Base-by-base conservation (phyloP, 2,888 invertebrate genomes). In the Hedychridium roseum region DNA sequence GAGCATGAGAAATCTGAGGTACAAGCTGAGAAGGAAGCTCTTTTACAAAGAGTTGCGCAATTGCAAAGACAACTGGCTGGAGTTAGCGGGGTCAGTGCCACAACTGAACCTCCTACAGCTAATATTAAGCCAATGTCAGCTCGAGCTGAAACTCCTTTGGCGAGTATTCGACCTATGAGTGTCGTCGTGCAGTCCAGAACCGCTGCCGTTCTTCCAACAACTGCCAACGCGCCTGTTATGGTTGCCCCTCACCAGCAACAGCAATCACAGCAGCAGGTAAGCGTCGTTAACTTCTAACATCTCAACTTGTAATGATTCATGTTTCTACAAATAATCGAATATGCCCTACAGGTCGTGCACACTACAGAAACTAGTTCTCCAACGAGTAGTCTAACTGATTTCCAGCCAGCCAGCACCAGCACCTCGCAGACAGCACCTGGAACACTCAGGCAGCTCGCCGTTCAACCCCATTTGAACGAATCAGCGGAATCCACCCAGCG, bases 91-190 rank as follows among this genome's bases (percentile, higher is more conserved):
- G 83, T 84, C 27, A 84, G 84, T 58, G 78, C 80, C 1, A 80
- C 81, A 2, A 80, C 80, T 0, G 88, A 87, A 59, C 85, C 88
- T 18, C 86, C 90, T 0, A 96, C 94, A 0, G 96, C 96, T 3
- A 96, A 96, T 74, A 96, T 96, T 31, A 93, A 94, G 77, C 96
- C 96, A 0, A 93, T 96, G 89, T 91, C 95, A 2, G 92, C 92
- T 65, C 82, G 88, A 2, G 86, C 89, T 3, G 91, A 92, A 74
- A 92, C 94, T 0, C 94, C 91, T 0, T 83, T 95, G 54, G 97
- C 96, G 14, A 94, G 95, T 65, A 96, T 97, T 68, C 84, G 95
- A 23, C 96, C 96, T 0, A 94, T 96, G 85, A 89, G 90, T 1
- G 78, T 78, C 2, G 86, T 88, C 41, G 88, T 87, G 39, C 83